Conservation (phyloP, 2,113 vertebrate genomes). For the Sapajus apella region DNA sequence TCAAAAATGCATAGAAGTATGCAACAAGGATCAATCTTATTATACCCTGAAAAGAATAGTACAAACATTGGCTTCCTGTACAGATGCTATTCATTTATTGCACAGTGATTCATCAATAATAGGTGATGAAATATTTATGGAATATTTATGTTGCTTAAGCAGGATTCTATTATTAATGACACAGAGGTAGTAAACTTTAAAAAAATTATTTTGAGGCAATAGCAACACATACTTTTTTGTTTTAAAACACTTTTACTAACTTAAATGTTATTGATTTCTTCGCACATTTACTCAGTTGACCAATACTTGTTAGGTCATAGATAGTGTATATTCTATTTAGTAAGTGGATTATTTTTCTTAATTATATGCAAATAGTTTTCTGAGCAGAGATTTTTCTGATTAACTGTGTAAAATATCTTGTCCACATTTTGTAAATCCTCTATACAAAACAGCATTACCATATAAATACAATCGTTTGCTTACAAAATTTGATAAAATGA, state of each 20-base stretch:
- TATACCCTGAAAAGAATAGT: neutral
- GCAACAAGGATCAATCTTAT: neutral
- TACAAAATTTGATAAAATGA: neutral
- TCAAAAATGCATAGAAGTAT: neutral
- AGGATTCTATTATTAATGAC: neutral
- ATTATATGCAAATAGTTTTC: neutral
- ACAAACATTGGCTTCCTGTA: neutral
- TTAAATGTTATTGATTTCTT: neutral
- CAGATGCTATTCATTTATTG: neutral
- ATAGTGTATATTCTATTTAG: neutral
- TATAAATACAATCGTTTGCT: neutral
- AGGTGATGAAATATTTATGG: neutral
- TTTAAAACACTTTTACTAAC: neutral
- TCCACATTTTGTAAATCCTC: neutral
- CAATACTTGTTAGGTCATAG: neutral
- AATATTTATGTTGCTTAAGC: neutral
- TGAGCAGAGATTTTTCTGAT: neutral
- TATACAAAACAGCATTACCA: neutral
- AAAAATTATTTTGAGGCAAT: neutral
- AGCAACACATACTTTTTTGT: neutral
- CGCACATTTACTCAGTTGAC: neutral
- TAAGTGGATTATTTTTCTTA: neutral
- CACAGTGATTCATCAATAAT: neutral
- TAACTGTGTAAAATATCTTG: neutral
- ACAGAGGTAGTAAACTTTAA: neutral